These are phyloP conservation scores for Diogma glabrata DNA, from an alignment of 2,888 invertebrate species.

Conservation along the genomic window DNA sequence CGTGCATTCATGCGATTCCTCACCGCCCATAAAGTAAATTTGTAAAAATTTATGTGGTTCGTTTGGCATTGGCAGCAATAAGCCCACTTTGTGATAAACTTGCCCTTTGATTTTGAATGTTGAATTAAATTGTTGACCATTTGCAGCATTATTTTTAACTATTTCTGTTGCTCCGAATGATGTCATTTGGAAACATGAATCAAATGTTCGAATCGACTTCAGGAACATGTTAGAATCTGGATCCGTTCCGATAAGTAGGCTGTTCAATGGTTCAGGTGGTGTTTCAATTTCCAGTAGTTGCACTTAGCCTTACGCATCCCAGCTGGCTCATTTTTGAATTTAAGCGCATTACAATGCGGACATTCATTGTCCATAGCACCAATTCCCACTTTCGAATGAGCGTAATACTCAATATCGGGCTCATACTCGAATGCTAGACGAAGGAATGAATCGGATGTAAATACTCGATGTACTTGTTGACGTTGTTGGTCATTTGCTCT, in stretches of 20 bases:
- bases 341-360: neutral
- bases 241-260: conserved; percentile 20
- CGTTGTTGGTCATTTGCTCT: conserved; percentile 21
- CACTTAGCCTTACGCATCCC: too few relatives aligned
- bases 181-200: conserved; percentile 16
- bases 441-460: neutral
- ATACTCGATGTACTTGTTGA: conserved; percentile 14
- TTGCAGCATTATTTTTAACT: conserved; percentile 8
- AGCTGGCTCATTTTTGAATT: neutral
- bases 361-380: too few relatives aligned
- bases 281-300: too few relatives aligned
- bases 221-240: conserved; percentile 22
- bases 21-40: neutral
- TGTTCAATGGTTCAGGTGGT: conserved; percentile 21
- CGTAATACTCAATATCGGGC: too few relatives aligned
- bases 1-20: neutral
- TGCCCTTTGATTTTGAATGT: conserved; percentile 10
- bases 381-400: too few relatives aligned
- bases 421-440: too few relatives aligned
- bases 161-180: conserved; percentile 20
- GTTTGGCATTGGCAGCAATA: neutral
- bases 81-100: neutral
- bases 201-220: conserved; percentile 20
- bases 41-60: conserved; percentile 3
- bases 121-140: conserved; percentile 17